These are phyloP conservation scores for Heteractis magnifica DNA, from an alignment of 92 coral and sea anemone genomes.

Conservation along the genomic window DNA sequence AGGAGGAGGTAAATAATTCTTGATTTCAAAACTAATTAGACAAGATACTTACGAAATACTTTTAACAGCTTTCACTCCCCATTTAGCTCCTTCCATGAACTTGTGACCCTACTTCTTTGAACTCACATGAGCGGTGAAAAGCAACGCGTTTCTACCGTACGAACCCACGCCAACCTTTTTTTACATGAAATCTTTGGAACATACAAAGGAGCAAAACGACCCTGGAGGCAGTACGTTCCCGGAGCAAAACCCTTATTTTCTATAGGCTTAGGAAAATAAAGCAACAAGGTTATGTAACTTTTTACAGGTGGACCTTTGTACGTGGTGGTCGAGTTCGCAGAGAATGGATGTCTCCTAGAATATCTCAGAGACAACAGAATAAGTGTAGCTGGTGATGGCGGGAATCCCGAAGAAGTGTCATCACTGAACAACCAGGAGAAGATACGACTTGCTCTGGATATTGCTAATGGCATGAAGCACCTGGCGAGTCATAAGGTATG, in stretches of 20 bases:
- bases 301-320: slow-evolving; percentile 24
- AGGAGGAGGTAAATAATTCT: slow-evolving; percentile 3
- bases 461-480: slow-evolving; percentile 47
- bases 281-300: neutral
- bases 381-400: neutral
- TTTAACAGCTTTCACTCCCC: no score
- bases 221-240: no score
- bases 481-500: slow-evolving; percentile 18
- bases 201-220: no score
- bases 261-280: neutral
- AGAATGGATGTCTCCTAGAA: slow-evolving; percentile 37
- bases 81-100: no score
- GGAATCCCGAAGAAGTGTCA: slow-evolving; percentile 11
- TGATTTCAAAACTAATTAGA: no score
- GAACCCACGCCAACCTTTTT: no score
- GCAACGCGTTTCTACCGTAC: no score
- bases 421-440: slow-evolving; percentile 12
- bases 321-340: slow-evolving; percentile 39
- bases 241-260: neutral
- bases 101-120: no score
- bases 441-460: slow-evolving; percentile 29
- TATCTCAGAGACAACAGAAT: slow-evolving; percentile 31
- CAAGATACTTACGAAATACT: no score
- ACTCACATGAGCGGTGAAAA: no score
- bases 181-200: no score